Conservation (phyloP, 2,888 invertebrate species). For the Lobophora halterata region DNA sequence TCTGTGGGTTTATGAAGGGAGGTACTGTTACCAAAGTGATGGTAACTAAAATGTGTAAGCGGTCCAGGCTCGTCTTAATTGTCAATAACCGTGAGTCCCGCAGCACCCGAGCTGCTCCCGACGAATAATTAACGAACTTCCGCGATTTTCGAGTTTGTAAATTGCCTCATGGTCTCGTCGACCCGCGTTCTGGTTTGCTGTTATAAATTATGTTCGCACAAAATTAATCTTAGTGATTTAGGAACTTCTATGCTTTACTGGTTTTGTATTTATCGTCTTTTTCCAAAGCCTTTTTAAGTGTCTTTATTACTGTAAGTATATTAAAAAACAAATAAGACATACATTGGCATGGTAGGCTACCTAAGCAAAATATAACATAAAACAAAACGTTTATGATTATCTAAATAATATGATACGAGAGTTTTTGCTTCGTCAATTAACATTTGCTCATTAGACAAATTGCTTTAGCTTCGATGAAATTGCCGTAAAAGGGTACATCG, state of each 20-base stretch:
- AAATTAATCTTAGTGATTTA: conserved; percentile 77
- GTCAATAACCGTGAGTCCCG: conserved; percentile 76
- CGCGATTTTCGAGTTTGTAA: conserved; percentile 80
- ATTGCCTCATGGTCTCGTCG: conserved; percentile 77
- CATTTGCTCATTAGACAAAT: conserved; percentile 33
- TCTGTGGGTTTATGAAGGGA: too few species aligned
- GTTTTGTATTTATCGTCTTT: conserved; percentile 28
- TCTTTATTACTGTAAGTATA: conserved; percentile 1
- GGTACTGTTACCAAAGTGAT: too few species aligned
- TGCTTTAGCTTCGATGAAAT: conserved; percentile 27
- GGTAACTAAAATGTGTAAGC: conserved; percentile 66
- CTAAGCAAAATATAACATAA: too few species aligned
- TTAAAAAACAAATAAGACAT: conserved; percentile 11
- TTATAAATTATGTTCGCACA: conserved; percentile 75
- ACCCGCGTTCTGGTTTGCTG: conserved; percentile 71
- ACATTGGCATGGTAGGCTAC: too few species aligned
- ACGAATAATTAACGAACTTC: conserved; percentile 80
- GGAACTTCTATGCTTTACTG: conserved; percentile 61
- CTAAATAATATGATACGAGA: conserved; percentile 27
- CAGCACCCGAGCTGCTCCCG: conserved; percentile 60
- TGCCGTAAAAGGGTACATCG: conserved; percentile 25
- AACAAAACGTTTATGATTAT: conserved; percentile 19
- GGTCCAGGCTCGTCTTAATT: conserved; percentile 72
- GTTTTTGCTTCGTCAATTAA: conserved; percentile 31
- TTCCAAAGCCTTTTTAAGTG: conserved; percentile 19